Evolutionary conservation across 2,888 invertebrate genomes (phyloP).

Genomic region (Cephus spinipes): DNA sequence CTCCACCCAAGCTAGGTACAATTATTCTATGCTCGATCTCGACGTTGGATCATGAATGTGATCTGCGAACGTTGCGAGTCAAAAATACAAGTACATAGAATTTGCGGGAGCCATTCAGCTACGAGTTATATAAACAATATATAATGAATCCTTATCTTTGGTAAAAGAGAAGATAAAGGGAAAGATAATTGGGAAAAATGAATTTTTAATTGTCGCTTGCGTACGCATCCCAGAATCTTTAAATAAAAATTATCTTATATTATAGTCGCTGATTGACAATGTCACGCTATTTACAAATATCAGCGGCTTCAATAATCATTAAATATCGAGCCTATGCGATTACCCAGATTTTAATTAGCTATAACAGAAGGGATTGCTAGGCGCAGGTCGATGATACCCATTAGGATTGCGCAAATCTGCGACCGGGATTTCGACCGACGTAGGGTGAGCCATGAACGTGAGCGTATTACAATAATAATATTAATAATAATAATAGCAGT

Average conservation of each 20-base stretch:
- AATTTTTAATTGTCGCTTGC: background rate
- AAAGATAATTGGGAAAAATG: background rate
- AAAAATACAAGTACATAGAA: slow-evolving; percentile 29
- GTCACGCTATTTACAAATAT: background rate
- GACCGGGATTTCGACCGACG: background rate
- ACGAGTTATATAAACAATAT: slow-evolving; percentile 47
- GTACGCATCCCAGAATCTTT: background rate
- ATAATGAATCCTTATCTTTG: slow-evolving; percentile 52
- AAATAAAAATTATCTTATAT: background rate
- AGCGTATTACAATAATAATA: background rate
- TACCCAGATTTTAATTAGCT: background rate
- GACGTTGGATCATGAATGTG: background rate
- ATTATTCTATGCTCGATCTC: slow-evolving; percentile 27
- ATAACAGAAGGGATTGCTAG: background rate
- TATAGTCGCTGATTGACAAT: background rate
- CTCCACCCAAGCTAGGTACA: slow-evolving; percentile 56
- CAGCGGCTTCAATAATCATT: background rate
- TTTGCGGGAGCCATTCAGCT: slow-evolving; percentile 34
- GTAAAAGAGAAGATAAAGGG: slow-evolving; percentile 37
- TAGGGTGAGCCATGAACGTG: background rate
- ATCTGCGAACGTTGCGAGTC: slow-evolving; percentile 3
- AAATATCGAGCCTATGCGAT: background rate
- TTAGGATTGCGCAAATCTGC: background rate
- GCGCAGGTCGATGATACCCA: background rate
- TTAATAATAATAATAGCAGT: background rate